These are phyloP conservation scores for Brachyopa scutellaris DNA, from an alignment of 2,888 invertebrate species.

Conservation along the genomic window DNA sequence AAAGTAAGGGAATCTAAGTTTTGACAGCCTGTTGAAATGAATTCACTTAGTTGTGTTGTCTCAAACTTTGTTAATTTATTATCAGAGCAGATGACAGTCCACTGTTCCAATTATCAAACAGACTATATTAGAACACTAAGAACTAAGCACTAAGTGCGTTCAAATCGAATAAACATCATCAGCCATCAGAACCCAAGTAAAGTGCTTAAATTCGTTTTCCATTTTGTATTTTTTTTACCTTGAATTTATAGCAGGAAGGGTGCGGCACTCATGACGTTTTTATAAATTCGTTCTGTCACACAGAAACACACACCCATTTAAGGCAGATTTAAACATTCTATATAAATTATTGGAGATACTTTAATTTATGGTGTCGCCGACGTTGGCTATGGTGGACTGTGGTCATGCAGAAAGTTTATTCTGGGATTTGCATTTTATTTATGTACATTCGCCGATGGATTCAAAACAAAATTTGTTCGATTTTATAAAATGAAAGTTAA, in stretches of 20 bases:
- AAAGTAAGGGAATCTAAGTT: too few relatives aligned
- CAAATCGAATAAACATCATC: conserved; percentile 1
- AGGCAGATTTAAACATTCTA: conserved; percentile 51
- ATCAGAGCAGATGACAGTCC: too few relatives aligned
- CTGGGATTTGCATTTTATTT: conserved; percentile 18
- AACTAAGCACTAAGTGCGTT: neutral
- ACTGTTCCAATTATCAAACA: too few relatives aligned
- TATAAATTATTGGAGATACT: conserved; percentile 50
- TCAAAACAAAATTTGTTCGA: too few relatives aligned
- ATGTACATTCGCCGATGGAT: neutral
- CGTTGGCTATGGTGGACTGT: conserved; percentile 1
- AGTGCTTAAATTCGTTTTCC: conserved; percentile 3
- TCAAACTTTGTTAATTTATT: too few relatives aligned
- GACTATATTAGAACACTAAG: too few relatives aligned
- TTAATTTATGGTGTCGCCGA: conserved; percentile 30
- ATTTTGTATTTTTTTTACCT: conserved; percentile 56
- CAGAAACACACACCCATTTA: conserved; percentile 50
- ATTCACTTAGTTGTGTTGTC: too few relatives aligned
- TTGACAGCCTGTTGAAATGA: too few relatives aligned
- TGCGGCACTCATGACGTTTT: conserved; percentile 53
- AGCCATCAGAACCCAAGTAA: neutral
- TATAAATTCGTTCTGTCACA: conserved; percentile 19
- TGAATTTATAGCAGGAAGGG: conserved; percentile 65
- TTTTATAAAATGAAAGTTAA: neutral
- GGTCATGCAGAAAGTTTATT: conserved; percentile 32